Base-by-base conservation (phyloP, 2,797 vertebrate species). In the Anas bernieri region DNA sequence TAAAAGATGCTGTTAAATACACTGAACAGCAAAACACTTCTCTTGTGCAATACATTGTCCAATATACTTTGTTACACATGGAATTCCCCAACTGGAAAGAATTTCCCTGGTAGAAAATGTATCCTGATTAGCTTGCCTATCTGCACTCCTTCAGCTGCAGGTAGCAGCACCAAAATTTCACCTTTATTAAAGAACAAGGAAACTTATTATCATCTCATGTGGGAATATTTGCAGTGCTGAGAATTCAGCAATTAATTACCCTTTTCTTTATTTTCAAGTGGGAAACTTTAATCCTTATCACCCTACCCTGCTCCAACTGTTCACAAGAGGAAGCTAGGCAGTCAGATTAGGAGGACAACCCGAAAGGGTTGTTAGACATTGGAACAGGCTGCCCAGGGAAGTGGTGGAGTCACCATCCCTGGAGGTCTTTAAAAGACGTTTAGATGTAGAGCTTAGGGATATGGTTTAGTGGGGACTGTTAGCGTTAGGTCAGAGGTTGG, bases 41-140 rank as follows among this genome's bases (percentile, higher is more conserved):
- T 61, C 54, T 11, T 17, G 26, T 31, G 63, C 75, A 86, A n/a
- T 11, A 14, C 0, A 0, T 45, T 56, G 17, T 23, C 66, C 56
- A 12, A 39, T 3, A 7, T 28, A 6, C 7, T 86, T 84, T 1
- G 2, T 50, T 23, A 28, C 18, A 15, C 0, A 0, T 21, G n/a
- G 63, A 66, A 75, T 82, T 64, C 31, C 37, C 50, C 55, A 72
- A 17, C 41, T 61, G 43, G 68, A 16, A 87, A 30, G 25, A 39
- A 39, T 63, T 54, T 48, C 17, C 55, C 37, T 35, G 21, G n/a
- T 30, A 31, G 46, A 69, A 72, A 37, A 55, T 0, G 2, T 6
- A 10, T 11, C 41, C 86, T 2, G 8, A 61, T 55, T 15, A 37
- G 43, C 48, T 35, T 3, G 1, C 23, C 41, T 30, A 6, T 16